A percentile compares a stretch with the other conserved stretches of the same genome.
These are phyloP conservation scores for Rhagologus leucostigma DNA, from an alignment of 2,113 vertebrate species.

Conservation along the genomic window DNA sequence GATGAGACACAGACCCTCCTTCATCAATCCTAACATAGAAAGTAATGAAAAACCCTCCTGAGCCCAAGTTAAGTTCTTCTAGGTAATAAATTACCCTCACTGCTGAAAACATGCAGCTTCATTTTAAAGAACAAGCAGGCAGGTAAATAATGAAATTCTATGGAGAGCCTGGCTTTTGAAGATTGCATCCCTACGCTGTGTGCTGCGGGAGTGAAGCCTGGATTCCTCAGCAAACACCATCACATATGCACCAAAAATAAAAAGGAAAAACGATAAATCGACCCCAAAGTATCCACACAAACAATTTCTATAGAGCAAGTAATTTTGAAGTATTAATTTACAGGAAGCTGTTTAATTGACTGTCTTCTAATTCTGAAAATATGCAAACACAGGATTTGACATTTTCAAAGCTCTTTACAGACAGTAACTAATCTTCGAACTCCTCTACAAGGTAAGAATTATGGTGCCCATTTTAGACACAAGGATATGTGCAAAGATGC, in stretches of 20 bases:
- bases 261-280: not conserved
- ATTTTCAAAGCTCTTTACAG: slow-evolving; percentile 16
- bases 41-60: not conserved
- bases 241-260: not conserved
- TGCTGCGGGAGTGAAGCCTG: not conserved
- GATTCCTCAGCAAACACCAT: not conserved
- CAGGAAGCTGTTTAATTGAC: not conserved
- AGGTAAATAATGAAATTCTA: not conserved
- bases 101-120: not conserved
- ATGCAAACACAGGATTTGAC: not conserved
- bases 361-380: not conserved
- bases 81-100: not conserved
- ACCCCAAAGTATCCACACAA: not conserved
- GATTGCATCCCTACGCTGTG: too few species aligned
- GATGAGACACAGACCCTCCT: not conserved
- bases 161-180: not conserved
- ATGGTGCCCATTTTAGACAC: slow-evolving; percentile 21
- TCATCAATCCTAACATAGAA: not conserved
- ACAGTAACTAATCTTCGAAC: not conserved
- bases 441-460: slow-evolving; percentile 27
- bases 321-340: not conserved
- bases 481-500: slow-evolving; percentile 24
- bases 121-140: not conserved
- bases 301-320: not conserved
- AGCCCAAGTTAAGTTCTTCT: not conserved